Evolutionary conservation across 1,140 invertebrate genomes (phyloP), one percentile per base, ranked within the genome.

Genomic region (Dinoponera quadriceps): DNA sequence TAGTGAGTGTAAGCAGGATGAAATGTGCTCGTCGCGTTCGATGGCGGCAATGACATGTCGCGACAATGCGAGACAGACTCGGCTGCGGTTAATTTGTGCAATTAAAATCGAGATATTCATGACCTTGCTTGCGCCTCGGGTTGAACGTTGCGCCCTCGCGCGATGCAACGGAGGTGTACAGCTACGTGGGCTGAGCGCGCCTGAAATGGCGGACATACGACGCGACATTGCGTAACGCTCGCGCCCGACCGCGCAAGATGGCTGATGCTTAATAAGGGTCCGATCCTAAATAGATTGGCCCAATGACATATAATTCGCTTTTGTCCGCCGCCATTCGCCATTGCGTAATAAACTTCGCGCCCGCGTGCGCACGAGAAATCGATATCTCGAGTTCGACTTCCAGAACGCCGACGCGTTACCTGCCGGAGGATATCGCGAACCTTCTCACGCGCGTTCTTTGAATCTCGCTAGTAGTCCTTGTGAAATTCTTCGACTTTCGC

Each of bases 241-340:
- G 54, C 51, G 54, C 51, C 20, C 54, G 38, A 66, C 18, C 16
- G 18, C 33, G 25, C 69, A 90, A 90, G 59, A 91, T 91, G 89
- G 89, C 89, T 57, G 84, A 66, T 73, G 84, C 73, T 90, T 92
- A 92, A 91, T 92, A 89, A 92, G 87, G 88, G 85, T 75, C 85
- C 83, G 89, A 91, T 93, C 80, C 90, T 91, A 92, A 92, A 92
- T 92, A 93, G 90, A 93, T 91, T 92, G 88, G 78, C 83, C 91
- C 86, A 89, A 91, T 92, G 87, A 91, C 91, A 92, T 90, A 90
- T 91, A 91, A 92, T 91, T 90, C 86, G 60, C 81, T 88, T 88
- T 90, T 86, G 89, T 90, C 89, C 88, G 75, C 60, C 83, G 68
- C 55, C 69, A 48, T 66, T 55, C 29, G 29, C 55, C 49, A 27